Evolutionary conservation across 2,888 invertebrate genomes (phyloP).

Genomic region (Dicranocentrus wangi): DNA sequence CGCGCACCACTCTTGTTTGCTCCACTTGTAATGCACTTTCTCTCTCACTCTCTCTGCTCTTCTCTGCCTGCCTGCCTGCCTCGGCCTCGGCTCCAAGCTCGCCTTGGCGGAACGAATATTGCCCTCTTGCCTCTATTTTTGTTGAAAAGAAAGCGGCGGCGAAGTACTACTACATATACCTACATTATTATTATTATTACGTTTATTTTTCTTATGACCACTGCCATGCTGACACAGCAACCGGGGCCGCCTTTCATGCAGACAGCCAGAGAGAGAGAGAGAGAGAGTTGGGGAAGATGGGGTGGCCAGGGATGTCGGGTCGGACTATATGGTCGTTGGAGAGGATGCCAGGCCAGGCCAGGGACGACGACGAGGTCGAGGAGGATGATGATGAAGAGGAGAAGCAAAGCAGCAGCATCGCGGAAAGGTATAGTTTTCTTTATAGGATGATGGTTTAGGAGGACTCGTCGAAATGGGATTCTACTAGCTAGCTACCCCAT

Average conservation of each 20-base stretch:
- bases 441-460: conserved; percentile 10
- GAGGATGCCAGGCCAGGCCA: not conserved
- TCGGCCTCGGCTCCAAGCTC: conserved; percentile 22
- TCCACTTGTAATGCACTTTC: conserved; percentile 16
- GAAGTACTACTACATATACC: too few species aligned
- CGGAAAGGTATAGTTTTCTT: conserved; percentile 18
- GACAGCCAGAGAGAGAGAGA: not conserved
- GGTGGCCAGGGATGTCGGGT: too few species aligned
- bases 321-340: not conserved
- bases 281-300: conserved; percentile 12
- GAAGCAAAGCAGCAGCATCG: not conserved
- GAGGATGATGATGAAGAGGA: conserved; percentile 9
- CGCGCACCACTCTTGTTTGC: conserved; percentile 34
- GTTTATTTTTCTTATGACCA: conserved; percentile 43
- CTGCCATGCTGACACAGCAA: conserved; percentile 56
- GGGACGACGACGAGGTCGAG: not conserved
- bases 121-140: conserved; percentile 42
- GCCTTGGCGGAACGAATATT: conserved; percentile 42
- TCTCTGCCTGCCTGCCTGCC: not conserved
- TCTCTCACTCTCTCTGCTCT: not conserved
- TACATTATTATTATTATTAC: conserved; percentile 57
- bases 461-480: conserved; percentile 36
- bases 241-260: not conserved
- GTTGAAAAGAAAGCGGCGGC: conserved; percentile 18
- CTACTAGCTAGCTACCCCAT: conserved; percentile 20